Conservation (phyloP, 2,113 vertebrate species). For the Oncorhynchus kisutch region DNA sequence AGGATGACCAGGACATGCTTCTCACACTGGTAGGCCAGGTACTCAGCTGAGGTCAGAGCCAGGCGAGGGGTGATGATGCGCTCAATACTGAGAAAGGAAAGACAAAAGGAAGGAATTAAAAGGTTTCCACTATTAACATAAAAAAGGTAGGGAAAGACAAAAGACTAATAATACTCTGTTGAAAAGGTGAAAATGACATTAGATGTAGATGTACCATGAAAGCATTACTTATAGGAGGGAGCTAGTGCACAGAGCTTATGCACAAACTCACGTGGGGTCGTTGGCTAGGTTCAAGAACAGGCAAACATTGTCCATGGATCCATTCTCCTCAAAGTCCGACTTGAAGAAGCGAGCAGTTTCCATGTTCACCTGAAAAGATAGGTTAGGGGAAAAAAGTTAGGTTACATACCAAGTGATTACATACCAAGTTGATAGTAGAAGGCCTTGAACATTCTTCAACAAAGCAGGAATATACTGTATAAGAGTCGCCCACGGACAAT, state of each 20-base stretch:
- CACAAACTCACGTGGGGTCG: constrained; percentile 52
- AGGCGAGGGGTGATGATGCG: constrained; percentile 82
- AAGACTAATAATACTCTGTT: too few species aligned
- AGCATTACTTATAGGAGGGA: background rate
- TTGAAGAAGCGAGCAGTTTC: constrained; percentile 84
- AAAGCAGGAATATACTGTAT: background rate
- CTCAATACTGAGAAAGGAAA: constrained; percentile 70
- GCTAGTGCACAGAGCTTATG: background rate
- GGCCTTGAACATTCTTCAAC: background rate
- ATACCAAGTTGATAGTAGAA: background rate
- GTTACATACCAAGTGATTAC: background rate
- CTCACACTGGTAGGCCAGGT: constrained; percentile 83
- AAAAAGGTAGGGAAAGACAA: background rate
- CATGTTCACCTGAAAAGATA: constrained; percentile 78
- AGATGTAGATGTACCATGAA: too few species aligned
- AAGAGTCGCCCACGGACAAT: background rate
- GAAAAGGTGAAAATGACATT: background rate
- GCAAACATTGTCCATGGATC: constrained; percentile 84
- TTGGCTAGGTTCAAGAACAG: constrained; percentile 83
- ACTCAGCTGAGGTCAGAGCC: constrained; percentile 78
- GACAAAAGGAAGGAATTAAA: background rate
- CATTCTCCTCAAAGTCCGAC: constrained; percentile 82
- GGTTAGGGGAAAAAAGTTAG: background rate
- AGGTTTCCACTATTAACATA: background rate
- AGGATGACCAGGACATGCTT: constrained; percentile 83